Base-by-base conservation (phyloP, 1,140 invertebrate species). In the Conopomorpha cramerella region DNA sequence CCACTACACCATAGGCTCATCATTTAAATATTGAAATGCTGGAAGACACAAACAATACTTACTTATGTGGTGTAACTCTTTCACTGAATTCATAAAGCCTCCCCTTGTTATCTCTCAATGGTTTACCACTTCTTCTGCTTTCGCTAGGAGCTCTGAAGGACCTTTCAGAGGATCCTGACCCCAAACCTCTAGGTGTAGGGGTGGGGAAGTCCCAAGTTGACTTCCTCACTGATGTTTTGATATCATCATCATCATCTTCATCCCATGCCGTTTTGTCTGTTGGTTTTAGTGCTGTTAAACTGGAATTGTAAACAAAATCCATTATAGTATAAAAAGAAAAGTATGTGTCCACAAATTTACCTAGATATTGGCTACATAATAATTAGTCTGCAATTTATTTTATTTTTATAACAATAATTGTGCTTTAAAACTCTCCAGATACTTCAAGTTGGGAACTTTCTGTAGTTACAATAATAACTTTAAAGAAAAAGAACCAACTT, bases 171-270 rank as follows among this genome's bases (percentile, higher is more conserved):
- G 59, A 52, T 30, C 71, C 72, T 37, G 59, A n/a, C n/a, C n/a
- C 72, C 14, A 50, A 59, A 25, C 73, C 78, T 34, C 81, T 74
- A 2, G 82, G 61, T 43, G 81, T 79, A 0, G 95, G 95, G 1
- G 95, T 96, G 0, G 94, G 93, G 56, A 92, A 85, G 76, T 98
- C 96, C 94, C 95, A 98, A 29, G 85, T 85, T 3, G 92, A 95
- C 48, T 83, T 84, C 16, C 79, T 84, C 14, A 86, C 84, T 10
- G 85, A 85, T 1, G 81, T 79, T 38, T 74, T 80, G 16, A n/a
- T n/a, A n/a, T 86, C 85, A 41, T 89, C 86, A 46, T 93, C 90
- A 60, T 95, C 93, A 49, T 89, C 88, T 41, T 95, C 91, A 58
- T 98, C 95, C 95, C 95, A 98, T 7, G 84, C 84, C 26, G 88